Evolutionary conservation across 2,888 invertebrate species (phyloP).

Genomic region (Agrypnus murinus): DNA sequence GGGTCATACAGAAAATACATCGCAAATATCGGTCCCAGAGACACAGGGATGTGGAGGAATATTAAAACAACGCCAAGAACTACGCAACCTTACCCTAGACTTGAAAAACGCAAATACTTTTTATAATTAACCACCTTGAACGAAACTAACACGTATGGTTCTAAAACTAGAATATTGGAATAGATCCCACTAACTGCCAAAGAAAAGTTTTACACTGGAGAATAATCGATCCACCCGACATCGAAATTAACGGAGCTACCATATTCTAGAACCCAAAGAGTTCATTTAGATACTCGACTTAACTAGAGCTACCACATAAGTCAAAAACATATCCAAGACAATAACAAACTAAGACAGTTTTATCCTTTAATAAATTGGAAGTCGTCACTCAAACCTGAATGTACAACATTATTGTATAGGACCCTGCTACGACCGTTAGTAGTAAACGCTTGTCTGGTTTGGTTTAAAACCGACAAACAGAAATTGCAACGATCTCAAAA

Average conservation of each 20-base stretch:
- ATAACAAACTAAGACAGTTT: slow-evolving; percentile 3
- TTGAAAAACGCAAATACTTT: no score
- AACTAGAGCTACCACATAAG: slow-evolving; percentile 11
- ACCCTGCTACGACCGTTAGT: no score
- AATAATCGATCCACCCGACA: slow-evolving; percentile 5
- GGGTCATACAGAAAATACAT: slow-evolving; percentile 15
- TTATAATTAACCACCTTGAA: no score
- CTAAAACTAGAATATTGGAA: not conserved
- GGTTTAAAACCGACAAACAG: no score
- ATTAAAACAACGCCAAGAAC: slow-evolving; percentile 7
- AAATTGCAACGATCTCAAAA: no score
- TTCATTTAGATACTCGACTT: not conserved
- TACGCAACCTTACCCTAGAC: not conserved
- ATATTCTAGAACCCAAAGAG: not conserved
- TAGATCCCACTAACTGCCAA: not conserved
- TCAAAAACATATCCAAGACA: not conserved
- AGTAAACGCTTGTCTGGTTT: no score
- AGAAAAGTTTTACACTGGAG: slow-evolving; percentile 2
- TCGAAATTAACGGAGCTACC: slow-evolving; percentile 3
- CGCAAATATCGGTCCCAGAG: not conserved
- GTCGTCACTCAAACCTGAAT: no score
- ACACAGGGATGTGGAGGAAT: slow-evolving; percentile 16
- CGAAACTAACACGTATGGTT: no score
- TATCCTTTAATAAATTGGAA: no score
- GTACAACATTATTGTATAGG: no score